phyloP scores from a whole-genome alignment of 2,888 invertebrate species.

The Cactoblastis cactorum region DNA sequence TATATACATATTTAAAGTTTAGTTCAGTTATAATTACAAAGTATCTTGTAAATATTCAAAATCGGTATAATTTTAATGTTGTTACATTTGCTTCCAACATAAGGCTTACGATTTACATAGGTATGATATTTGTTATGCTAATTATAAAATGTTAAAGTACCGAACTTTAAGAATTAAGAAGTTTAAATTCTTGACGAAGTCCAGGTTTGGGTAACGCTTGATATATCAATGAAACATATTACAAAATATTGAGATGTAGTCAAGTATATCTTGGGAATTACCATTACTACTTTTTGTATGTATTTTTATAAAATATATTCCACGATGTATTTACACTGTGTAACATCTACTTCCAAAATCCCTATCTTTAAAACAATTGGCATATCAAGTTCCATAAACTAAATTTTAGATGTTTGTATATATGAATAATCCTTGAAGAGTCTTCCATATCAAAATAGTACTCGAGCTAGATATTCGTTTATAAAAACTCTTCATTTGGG shows the following conservation, averaged over 20 bases:
- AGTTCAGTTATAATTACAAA: conserved; percentile 56
- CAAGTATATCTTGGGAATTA: conserved; percentile 55
- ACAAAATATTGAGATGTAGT: conserved; percentile 54
- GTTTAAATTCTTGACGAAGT: conserved; percentile 39
- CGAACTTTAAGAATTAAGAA: conserved; percentile 1
- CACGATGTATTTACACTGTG: conserved; percentile 67
- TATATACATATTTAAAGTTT: conserved; percentile 53
- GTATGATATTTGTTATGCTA: conserved; percentile 52
- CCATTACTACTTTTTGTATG: conserved; percentile 67
- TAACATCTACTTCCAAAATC: conserved; percentile 68
- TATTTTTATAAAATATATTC: conserved; percentile 78
- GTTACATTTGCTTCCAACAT: conserved; percentile 72
- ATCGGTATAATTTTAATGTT: conserved; percentile 59
- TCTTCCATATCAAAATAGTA: conserved; percentile 79
- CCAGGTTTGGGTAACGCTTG: conserved; percentile 58
- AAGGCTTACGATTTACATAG: conserved; percentile 60
- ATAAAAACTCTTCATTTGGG: conserved; percentile 41
- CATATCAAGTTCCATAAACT: conserved; percentile 78
- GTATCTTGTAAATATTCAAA: conserved; percentile 68
- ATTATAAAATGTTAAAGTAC: conserved; percentile 31
- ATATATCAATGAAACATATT: conserved; percentile 77
- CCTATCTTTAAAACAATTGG: conserved; percentile 68
- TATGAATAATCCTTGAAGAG: conserved; percentile 52
- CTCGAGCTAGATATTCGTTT: conserved; percentile 62
- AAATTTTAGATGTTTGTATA: conserved; percentile 56